Evolutionary conservation across 2,888 invertebrate genomes (phyloP), one percentile per base, ranked within the genome.

Genomic region (Eupithecia centaureata): DNA sequence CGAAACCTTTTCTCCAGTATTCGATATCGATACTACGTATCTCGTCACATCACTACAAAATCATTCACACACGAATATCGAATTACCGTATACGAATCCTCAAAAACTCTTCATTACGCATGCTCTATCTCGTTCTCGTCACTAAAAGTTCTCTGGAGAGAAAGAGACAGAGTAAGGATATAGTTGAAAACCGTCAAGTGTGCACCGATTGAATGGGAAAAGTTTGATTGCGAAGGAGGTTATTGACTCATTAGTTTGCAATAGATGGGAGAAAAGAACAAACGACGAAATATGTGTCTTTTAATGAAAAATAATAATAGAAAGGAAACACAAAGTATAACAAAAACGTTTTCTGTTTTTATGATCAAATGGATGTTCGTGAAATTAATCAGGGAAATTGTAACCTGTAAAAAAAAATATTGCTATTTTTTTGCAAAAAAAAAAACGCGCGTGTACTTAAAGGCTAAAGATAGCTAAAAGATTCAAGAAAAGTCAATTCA

Each of bases 181-280:
- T 86, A 61, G 79, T 82, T 76, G 89, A 89, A 88, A 83, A 86
- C 89, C 83, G 78, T 81, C 80, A 89, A 89, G 88, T 89, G 88
- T 84, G 28, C 28, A 47, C 54, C 54, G 79, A 83, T 85, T 78
- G 51, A n/a, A 63, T 65, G 66, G 54, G 64, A 65, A 66, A 77
- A 75, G 68, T 78, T 78, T 77, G 65, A 73, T 74, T 68, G 61
- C 18, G 47, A 10, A 7, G 1, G n/a, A 18, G 8, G 47, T 22
- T 47, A 22, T 22, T 47, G 47, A 47, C 47, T 4, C 15, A 35
- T 35, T n/a, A 38, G n/a, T 38, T 38, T 38, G 38, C 38, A 5
- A 38, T 42, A 18, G 2, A 18, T 18, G 8, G 42, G 15, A 42
- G n/a, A 18, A 38, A 2, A 8, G 42, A 18, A 42, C 7, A 42